Conservation (phyloP, 1,140 invertebrate genomes). For the Drosophila kepulauana region DNA sequence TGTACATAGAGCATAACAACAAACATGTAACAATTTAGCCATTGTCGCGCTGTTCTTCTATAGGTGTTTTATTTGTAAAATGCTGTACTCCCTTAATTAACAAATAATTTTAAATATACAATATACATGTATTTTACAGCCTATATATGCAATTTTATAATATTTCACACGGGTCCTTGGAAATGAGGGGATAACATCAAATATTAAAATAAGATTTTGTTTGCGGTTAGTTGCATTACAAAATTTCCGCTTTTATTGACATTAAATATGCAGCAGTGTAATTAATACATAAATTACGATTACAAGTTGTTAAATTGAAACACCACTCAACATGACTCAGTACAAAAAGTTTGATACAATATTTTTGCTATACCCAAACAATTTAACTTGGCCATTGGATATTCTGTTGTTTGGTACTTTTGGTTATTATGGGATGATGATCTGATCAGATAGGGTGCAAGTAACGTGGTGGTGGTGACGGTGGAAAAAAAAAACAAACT, state of each 20-base stretch:
- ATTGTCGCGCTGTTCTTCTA: constrained; percentile 56
- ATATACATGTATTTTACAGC: constrained; percentile 69
- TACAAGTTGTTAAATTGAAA: constrained; percentile 58
- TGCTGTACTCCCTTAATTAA: constrained; percentile 78
- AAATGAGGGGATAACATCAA: neutral
- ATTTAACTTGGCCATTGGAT: constrained; percentile 4
- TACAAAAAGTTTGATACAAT: constrained; percentile 52
- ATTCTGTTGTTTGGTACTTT: constrained; percentile 18
- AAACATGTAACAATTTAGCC: constrained; percentile 51
- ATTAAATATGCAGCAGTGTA: constrained; percentile 59
- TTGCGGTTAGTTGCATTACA: constrained; percentile 34
- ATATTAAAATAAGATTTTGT: neutral
- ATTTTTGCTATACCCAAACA: constrained; percentile 37
- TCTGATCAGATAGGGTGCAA: constrained; percentile 4
- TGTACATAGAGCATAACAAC: constrained; percentile 69
- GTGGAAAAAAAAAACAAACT: no score
- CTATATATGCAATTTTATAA: constrained; percentile 38
- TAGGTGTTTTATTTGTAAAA: constrained; percentile 75
- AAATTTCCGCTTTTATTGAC: constrained; percentile 69
- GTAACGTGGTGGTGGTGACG: constrained; percentile 3
- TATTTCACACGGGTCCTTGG: neutral
- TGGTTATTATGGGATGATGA: constrained; percentile 44
- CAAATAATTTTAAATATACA: constrained; percentile 54
- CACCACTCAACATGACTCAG: constrained; percentile 49
- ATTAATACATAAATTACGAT: constrained; percentile 57